Conservation (phyloP, 2,797 vertebrate genomes). For the Gymnoscopelus microlampas region DNA sequence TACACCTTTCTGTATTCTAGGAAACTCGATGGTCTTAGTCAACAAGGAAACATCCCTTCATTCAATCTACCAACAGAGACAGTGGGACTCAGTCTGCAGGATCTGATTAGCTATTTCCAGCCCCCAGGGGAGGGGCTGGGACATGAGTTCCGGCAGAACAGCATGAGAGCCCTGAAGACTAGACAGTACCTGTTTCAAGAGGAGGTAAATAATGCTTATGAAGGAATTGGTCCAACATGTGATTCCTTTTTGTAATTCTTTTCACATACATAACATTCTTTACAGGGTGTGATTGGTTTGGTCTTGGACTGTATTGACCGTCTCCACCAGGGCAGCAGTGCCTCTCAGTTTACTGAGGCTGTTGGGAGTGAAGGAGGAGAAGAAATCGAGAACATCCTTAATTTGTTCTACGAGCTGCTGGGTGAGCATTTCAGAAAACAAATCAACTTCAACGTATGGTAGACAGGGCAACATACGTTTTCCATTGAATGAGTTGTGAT, state of each 20-base stretch:
- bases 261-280: conserved; percentile 20
- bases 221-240: not conserved
- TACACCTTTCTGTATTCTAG: conserved; percentile 66
- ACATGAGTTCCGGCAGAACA: conserved; percentile 88
- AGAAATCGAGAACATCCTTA: conserved; percentile 88
- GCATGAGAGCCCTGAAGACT: conserved; percentile 85
- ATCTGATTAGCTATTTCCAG: conserved; percentile 92
- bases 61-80: conserved; percentile 80
- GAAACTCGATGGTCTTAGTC: conserved; percentile 85
- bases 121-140: conserved; percentile 82
- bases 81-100: conserved; percentile 86
- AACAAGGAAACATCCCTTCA: conserved; percentile 75
- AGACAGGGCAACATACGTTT: too few species aligned
- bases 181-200: conserved; percentile 95
- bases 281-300: conserved; percentile 90
- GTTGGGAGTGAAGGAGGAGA: conserved; percentile 84
- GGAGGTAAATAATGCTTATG: conserved; percentile 82
- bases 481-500: too few species aligned
- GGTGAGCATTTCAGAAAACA: conserved; percentile 79
- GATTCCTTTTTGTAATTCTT: not conserved
- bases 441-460: not conserved
- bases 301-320: conserved; percentile 93
- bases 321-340: conserved; percentile 86
- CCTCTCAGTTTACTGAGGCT: conserved; percentile 85
- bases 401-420: conserved; percentile 89